Percentiles rank a stretch among this genome's conserved stretches.
phyloP scores from a whole-genome alignment of 2,113 vertebrate species.

The Eonycteris spelaea region DNA sequence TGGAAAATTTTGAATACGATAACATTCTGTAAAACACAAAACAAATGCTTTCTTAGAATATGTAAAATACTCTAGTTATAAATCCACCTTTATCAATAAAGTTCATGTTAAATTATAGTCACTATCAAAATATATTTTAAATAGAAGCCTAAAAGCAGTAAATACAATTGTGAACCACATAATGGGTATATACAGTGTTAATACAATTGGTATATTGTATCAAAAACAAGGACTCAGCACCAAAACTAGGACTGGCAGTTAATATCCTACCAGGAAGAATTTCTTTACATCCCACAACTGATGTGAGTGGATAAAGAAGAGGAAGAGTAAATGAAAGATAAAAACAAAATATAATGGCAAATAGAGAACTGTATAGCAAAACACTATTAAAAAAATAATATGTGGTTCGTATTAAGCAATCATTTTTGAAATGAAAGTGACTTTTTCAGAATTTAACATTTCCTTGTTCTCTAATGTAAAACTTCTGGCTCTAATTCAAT shows the following conservation, averaged over 20 bases:
- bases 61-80: background rate
- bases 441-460: background rate
- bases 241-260: background rate
- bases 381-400: background rate
- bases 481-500: background rate
- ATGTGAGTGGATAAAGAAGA: background rate
- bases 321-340: background rate
- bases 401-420: background rate
- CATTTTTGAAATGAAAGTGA: background rate
- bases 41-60: background rate
- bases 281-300: background rate
- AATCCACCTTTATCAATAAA: constrained; percentile 33
- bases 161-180: background rate
- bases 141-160: background rate
- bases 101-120: constrained; percentile 6
- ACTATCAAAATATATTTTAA: constrained; percentile 33
- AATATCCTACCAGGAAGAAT: background rate
- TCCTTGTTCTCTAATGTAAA: background rate
- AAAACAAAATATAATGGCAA: background rate
- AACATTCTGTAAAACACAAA: constrained; percentile 33
- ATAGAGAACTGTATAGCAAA: background rate
- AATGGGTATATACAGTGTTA: background rate
- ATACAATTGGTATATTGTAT: background rate
- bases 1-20: constrained; percentile 27
- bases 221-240: background rate